Evolutionary conservation across 2,113 vertebrate genomes (phyloP), one percentile per base, ranked within the genome.

Genomic region (Ornithorhynchus anatinus): DNA sequence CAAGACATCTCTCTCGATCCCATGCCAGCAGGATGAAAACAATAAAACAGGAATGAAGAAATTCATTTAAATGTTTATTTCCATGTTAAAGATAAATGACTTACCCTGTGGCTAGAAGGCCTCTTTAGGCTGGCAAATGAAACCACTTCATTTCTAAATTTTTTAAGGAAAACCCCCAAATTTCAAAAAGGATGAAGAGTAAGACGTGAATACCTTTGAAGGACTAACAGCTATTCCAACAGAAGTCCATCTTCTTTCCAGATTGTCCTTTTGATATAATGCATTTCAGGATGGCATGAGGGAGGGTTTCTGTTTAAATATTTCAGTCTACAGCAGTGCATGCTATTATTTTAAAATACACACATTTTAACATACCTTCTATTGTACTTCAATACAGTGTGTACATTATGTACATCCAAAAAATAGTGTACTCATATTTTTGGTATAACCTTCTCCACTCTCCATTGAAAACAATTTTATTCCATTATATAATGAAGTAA

Each of bases 61-160:
- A 25, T 60, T 53, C 27, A 47, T 87, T 83, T 63, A 71, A 74
- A 42, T 40, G 45, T 92, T 92, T 92, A 90, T 92, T 91, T 88
- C 68, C 84, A 77, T 59, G 81, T 88, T 75, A 89, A 85, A 86
- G 84, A 84, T 16, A 52, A 3, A 77, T 56, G 65, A 69, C 63
- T 84, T 71, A 89, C 83, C 86, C 69, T 89, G 74, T 82, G 87
- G 82, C 79, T 89, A 88, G 82, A 70, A 74, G 80, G 79, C 67
- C 82, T 43, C 69, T 82, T 80, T 71, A 79, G 62, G 69, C 77
- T 80, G 83, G 80, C 79, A 86, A 81, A 67, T 23, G 75, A 72
- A 80, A 72, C 76, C 84, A 75, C 43, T 87, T 88, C 87, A 85
- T 86, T 90, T 87, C 69, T 77, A 83, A 72, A 77, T 69, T 72